These are phyloP conservation scores for Pygoscelis adeliae DNA, from an alignment of 2,113 vertebrate genomes.

Conservation along the genomic window DNA sequence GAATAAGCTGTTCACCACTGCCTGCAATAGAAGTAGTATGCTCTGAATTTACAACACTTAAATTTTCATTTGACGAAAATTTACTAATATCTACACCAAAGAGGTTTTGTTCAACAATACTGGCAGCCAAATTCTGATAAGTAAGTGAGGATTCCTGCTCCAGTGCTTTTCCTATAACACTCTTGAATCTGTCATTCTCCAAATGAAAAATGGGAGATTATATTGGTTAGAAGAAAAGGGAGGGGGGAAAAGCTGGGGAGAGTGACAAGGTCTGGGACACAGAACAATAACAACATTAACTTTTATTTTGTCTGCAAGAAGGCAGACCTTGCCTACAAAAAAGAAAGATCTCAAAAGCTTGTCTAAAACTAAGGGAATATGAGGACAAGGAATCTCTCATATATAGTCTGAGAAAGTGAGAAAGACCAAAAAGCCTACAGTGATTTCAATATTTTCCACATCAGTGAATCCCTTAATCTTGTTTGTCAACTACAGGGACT, in stretches of 20 bases:
- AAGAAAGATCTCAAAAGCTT: background rate
- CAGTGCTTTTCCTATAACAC: background rate
- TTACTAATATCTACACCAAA: background rate
- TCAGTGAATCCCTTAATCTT: constrained; percentile 19
- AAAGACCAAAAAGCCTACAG: constrained; percentile 27
- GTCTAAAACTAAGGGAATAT: background rate
- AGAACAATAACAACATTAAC: constrained; percentile 8
- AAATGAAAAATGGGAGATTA: constrained; percentile 32
- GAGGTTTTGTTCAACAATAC: background rate
- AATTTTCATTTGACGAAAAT: background rate
- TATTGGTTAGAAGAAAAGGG: background rate
- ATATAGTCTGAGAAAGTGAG: background rate
- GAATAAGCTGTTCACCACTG: background rate
- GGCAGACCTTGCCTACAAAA: background rate
- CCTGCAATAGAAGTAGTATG: background rate
- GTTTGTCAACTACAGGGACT: constrained; percentile 18
- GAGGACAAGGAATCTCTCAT: constrained; percentile 10
- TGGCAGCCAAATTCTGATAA: background rate
- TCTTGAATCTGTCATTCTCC: constrained; percentile 5
- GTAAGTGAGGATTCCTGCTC: background rate
- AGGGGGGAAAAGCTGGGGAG: background rate
- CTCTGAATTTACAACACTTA: background rate
- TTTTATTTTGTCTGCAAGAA: background rate
- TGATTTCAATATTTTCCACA: constrained; percentile 49
- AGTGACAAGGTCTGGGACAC: background rate